Evolutionary conservation across 2,888 invertebrate genomes (phyloP).

Genomic region (Melanargia galathea): DNA sequence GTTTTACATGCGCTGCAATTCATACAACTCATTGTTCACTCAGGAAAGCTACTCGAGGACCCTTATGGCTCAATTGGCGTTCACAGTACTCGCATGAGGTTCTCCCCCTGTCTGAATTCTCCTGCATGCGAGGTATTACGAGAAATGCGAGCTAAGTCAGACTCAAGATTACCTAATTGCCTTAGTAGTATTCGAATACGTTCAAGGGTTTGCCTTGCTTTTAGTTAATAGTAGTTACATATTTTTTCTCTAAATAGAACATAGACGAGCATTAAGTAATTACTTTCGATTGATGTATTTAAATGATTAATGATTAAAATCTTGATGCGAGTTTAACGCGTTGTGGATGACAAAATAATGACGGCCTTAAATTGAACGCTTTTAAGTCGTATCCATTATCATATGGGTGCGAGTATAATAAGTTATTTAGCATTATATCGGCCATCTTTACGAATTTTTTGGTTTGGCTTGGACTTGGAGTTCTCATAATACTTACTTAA

Average conservation of each 20-base stretch:
- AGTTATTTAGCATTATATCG: not conserved
- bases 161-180: conserved; percentile 30
- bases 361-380: not conserved
- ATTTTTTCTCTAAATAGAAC: not conserved
- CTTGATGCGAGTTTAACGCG: not conserved
- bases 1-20: conserved; percentile 57
- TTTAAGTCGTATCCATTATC: not conserved
- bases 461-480: not conserved
- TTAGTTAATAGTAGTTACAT: not conserved
- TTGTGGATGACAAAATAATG: conserved; percentile 3
- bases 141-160: conserved; percentile 31
- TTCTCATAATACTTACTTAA: not conserved
- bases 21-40: conserved; percentile 73
- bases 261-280: not conserved
- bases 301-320: not conserved
- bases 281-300: not conserved
- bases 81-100: conserved; percentile 59
- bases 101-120: conserved; percentile 55
- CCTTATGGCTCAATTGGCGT: conserved; percentile 70
- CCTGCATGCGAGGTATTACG: conserved; percentile 29
- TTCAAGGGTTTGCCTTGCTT: not conserved
- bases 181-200: conserved; percentile 14
- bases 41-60: conserved; percentile 63
- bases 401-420: not conserved
- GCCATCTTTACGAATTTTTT: not conserved